Conservation (phyloP, 2,113 vertebrate species). For the Sorex araneus region DNA sequence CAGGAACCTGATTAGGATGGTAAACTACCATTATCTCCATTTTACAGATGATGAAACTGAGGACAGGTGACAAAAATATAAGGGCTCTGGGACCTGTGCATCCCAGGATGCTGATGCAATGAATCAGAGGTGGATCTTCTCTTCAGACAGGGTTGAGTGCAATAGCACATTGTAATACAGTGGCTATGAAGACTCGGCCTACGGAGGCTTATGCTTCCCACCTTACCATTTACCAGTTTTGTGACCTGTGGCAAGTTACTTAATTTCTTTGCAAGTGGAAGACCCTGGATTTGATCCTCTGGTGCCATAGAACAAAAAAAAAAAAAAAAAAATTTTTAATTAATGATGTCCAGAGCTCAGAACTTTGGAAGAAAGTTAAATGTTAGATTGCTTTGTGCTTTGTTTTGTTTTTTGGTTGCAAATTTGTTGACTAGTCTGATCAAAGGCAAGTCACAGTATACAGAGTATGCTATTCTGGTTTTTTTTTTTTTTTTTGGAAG, state of each 20-base stretch:
- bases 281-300: too few species aligned
- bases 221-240: constrained; percentile 22
- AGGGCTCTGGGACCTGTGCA: constrained; percentile 9
- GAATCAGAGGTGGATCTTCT: constrained; percentile 63
- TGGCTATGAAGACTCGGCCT: not conserved
- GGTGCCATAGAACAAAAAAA: too few species aligned
- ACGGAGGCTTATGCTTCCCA: not conserved
- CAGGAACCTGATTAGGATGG: constrained; percentile 3
- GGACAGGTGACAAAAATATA: constrained; percentile 28
- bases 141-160: constrained; percentile 30
- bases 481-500: too few species aligned
- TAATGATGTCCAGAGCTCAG: not conserved
- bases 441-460: not conserved
- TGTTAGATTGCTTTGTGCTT: not conserved
- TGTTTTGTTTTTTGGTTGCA: constrained; percentile 47
- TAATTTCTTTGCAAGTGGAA: too few species aligned
- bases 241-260: constrained; percentile 47
- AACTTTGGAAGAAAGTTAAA: constrained; percentile 60
- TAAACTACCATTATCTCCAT: constrained; percentile 56
- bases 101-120: not conserved
- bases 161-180: not conserved
- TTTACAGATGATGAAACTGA: constrained; percentile 65
- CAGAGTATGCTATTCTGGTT: not conserved
- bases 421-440: constrained; percentile 49
- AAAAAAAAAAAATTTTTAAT: too few species aligned